Evolutionary conservation across 2,888 invertebrate genomes (phyloP).

Genomic region (Drosophila imparisetae): DNA sequence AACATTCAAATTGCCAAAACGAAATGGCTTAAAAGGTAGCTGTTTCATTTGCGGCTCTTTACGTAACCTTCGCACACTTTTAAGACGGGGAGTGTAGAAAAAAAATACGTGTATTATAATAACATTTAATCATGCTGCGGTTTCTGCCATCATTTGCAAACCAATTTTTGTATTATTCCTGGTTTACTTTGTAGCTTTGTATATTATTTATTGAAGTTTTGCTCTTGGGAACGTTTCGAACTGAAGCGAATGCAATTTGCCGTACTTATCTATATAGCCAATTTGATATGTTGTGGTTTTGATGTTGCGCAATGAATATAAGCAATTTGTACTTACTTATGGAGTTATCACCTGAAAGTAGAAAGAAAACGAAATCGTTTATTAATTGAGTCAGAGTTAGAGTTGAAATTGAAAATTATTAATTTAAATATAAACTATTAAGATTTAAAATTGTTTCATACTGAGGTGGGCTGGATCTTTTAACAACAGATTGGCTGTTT

Average conservation of each 20-base stretch:
- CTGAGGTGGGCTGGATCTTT: not conserved
- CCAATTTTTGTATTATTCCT: slow-evolving; percentile 31
- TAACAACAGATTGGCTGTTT: not conserved
- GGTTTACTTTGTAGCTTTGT: not conserved
- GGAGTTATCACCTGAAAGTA: slow-evolving; percentile 82
- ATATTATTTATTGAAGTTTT: not conserved
- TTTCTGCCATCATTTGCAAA: slow-evolving; percentile 34
- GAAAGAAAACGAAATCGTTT: slow-evolving; percentile 3
- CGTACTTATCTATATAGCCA: slow-evolving; percentile 64
- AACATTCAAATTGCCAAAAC: slow-evolving; percentile 48
- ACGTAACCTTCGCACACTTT: slow-evolving; percentile 53
- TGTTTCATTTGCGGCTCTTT: slow-evolving; percentile 55
- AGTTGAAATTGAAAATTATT: not conserved
- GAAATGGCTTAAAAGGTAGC: slow-evolving; percentile 46
- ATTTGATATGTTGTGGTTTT: slow-evolving; percentile 68
- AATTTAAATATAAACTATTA: not conserved
- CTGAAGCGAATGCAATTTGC: slow-evolving; percentile 77
- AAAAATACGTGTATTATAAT: slow-evolving; percentile 48
- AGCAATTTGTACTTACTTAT: slow-evolving; percentile 82
- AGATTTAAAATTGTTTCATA: not conserved
- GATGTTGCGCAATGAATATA: slow-evolving; percentile 51
- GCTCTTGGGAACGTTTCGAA: slow-evolving; percentile 20
- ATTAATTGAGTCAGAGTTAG: not conserved
- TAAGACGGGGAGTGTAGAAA: slow-evolving; percentile 24
- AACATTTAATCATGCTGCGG: slow-evolving; percentile 68